Evolutionary conservation across 2,888 invertebrate genomes (phyloP).

Genomic region (Epinotia demarniana): DNA sequence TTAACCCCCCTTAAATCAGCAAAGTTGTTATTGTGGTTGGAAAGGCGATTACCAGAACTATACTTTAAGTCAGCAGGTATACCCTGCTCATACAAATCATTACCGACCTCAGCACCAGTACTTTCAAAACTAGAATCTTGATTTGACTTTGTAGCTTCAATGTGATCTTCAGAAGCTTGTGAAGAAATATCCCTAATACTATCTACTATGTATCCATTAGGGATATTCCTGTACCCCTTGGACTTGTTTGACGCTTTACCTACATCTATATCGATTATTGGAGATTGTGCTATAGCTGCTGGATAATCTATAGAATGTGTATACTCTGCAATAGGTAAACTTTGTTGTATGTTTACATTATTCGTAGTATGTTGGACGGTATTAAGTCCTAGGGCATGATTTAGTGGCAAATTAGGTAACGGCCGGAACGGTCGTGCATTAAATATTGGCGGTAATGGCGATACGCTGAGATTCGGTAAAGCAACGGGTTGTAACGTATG

Average conservation of each 20-base stretch:
- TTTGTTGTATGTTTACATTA: conserved; percentile 85
- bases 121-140: conserved; percentile 77
- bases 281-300: conserved; percentile 88
- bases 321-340: conserved; percentile 88
- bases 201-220: conserved; percentile 70
- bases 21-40: conserved; percentile 70
- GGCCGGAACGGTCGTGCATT: conserved; percentile 85
- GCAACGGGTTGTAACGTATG: conserved; percentile 85
- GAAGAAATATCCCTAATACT: conserved; percentile 81
- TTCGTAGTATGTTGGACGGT: conserved; percentile 63
- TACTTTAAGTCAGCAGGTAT: conserved; percentile 64
- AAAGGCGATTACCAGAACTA: conserved; percentile 55
- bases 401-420: conserved; percentile 56
- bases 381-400: conserved; percentile 66
- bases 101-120: conserved; percentile 69
- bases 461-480: conserved; percentile 86
- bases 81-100: conserved; percentile 68
- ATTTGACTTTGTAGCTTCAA: conserved; percentile 73
- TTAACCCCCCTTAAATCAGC: conserved; percentile 75
- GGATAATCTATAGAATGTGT: conserved; percentile 90
- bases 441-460: conserved; percentile 86
- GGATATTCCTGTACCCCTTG: conserved; percentile 74
- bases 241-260: conserved; percentile 65
- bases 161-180: conserved; percentile 79
- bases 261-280: conserved; percentile 85